Evolutionary conservation across 2,113 vertebrate species (phyloP).

Genomic region (Baryphthengus martii): DNA sequence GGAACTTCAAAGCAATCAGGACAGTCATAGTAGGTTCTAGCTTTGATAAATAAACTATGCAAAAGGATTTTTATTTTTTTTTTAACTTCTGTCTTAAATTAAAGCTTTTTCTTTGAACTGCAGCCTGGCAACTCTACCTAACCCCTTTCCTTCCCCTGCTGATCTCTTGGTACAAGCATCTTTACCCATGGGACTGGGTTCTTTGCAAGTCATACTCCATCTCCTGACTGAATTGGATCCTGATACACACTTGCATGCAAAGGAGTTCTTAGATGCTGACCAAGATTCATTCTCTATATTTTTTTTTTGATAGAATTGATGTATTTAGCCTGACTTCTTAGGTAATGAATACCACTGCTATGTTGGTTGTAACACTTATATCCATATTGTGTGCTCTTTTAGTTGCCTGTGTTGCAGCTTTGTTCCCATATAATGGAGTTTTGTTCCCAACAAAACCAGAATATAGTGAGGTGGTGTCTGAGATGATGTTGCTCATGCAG

Average conservation of each 20-base stretch:
- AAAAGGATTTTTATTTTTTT: constrained; percentile 1
- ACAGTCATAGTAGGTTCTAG: constrained; percentile 18
- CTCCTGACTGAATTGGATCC: neutral
- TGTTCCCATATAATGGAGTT: neutral
- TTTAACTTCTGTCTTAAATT: neutral
- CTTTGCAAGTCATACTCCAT: neutral
- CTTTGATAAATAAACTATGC: constrained; percentile 54
- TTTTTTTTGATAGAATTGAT: neutral
- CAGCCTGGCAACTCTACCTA: neutral
- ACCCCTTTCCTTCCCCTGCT: neutral
- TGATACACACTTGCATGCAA: neutral
- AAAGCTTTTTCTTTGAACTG: constrained; percentile 23
- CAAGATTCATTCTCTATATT: neutral
- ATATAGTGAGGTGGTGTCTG: neutral
- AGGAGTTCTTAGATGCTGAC: neutral
- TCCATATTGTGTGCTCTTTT: neutral
- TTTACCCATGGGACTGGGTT: neutral
- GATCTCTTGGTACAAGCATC: neutral
- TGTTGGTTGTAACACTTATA: fast-evolving
- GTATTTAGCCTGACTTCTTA: neutral
- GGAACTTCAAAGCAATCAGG: constrained; percentile 44
- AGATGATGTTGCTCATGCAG: neutral
- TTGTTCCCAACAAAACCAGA: neutral
- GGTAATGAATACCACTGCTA: neutral
- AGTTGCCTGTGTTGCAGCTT: neutral